Evolutionary conservation across 2,797 vertebrate genomes (phyloP), one percentile per base, ranked within the genome.

Genomic region (Danio jaintianensis): DNA sequence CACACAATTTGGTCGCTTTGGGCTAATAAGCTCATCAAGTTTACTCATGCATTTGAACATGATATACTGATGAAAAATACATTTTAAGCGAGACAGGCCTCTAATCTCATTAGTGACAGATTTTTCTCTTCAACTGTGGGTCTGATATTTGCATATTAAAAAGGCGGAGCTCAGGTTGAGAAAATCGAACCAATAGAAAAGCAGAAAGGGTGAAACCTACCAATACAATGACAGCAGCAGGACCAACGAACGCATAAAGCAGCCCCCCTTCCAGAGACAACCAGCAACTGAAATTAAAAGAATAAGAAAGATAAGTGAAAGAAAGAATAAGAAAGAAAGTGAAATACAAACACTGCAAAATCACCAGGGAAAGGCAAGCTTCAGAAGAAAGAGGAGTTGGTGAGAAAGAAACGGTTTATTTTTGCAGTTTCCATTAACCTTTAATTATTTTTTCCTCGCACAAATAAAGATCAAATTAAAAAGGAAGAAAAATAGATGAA

Each of bases 151-250:
- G 15, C 7, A 69, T 55, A 62, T 59, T 61, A 79, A 56, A 59
- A 56, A 78, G 75, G 74, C 0, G 22, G 72, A 53, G 59, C 42
- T 68, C 13, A 18, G 43, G 18, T n/a, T 38, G 40, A 75, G 29
- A 5, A 42, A 79, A 42, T 55, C 45, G 56, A 76, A 42, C 45
- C 71, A 61, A 6, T 76, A 16, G 9, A 18, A 70, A 59, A 6
- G 38, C 56, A 62, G 0, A 18, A 18, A 4, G 15, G 15, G 38
- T 43, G 63, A 16, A 13, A 94, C 96, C 85, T 94, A 99, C 98
- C 96, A 99, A 91, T 22, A 99, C 98, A 18, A 99, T 98, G 91
- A 98, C 97, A 3, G 98, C 98, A 6, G 98, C 98, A 0, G 98
- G 98, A 66, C 98, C 98, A 53, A 99, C 98, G 12, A 99, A 99